Percentiles rank a stretch among this genome's conserved stretches.
These are phyloP conservation scores for Sebastes dallii DNA, from an alignment of 2,797 vertebrate species.

Conservation along the genomic window DNA sequence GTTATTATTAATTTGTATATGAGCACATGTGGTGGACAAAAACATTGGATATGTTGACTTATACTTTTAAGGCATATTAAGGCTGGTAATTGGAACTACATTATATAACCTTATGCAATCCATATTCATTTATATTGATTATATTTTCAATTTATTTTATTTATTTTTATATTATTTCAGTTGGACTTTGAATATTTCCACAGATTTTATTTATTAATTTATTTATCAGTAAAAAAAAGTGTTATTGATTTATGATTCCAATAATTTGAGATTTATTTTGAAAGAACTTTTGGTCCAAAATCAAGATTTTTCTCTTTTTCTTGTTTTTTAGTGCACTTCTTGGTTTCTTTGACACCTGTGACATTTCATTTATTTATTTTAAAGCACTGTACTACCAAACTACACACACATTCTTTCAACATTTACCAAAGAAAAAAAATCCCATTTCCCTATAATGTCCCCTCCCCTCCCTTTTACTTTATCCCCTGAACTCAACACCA, in stretches of 20 bases:
- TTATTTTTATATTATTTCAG: background rate
- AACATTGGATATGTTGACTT: background rate
- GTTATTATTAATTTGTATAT: background rate
- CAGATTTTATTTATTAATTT: background rate
- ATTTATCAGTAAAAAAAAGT: background rate
- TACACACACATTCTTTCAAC: conserved; percentile 20
- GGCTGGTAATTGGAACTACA: background rate
- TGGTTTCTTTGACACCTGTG: background rate
- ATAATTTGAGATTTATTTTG: background rate
- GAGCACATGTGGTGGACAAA: background rate
- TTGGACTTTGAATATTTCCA: background rate
- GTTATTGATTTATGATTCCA: background rate
- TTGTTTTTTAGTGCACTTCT: background rate
- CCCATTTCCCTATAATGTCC: conserved; percentile 1
- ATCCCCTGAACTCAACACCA: conserved; percentile 60
- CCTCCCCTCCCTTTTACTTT: background rate
- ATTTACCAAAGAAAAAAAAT: conserved; percentile 22
- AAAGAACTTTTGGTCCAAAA: too few relatives aligned
- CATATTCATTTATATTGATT: background rate
- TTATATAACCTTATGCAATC: background rate
- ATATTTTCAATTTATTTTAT: background rate
- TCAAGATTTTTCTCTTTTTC: too few relatives aligned
- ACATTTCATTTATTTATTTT: background rate
- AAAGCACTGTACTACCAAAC: background rate
- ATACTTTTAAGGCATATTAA: background rate